Base-by-base conservation (phyloP, 2,797 vertebrate genomes). In the Pseudomugil gertrudae region DNA sequence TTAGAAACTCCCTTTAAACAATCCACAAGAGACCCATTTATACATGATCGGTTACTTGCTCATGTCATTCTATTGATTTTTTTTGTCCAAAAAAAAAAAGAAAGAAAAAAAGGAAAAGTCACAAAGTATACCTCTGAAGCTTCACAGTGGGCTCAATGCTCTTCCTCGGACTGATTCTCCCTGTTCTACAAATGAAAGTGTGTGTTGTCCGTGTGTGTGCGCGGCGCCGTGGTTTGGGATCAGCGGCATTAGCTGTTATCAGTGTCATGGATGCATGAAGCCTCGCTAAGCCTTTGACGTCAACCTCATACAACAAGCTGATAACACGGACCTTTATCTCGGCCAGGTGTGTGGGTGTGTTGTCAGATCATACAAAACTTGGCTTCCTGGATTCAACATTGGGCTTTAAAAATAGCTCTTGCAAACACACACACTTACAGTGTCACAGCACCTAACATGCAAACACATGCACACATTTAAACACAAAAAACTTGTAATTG, bases 211-310 rank as follows among this genome's bases (percentile, higher is more conserved):
- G 40, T 57, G 63, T 17, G 38, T 78, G 57, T 56, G 40, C 58
- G 38, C 62, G 74, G 50, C 14, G 29, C 65, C 69, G 63, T 33
- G 76, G 73, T 81, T 80, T 58, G 70, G 64, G 57, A 74, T 85
- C 66, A 69, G 66, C 63, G 71, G 63, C 67, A 13, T 67, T 78
- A 38, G 73, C 67, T 79, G 73, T 88, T 92, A 90, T 92, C 90
- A 59, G 75, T 69, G 71, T 69, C 78, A 83, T 76, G 78, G 72
- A 76, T 85, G 79, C 69, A 48, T 55, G 75, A 69, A 74, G 80
- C 74, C 73, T 50, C 61, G 82, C 78, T 74, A 63, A 86, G 83
- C 63, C 76, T 72, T 86, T 93, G 89, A 91, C 90, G 90, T 93
- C 89, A 92, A 54, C 70, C 17, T 50, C 32, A 19, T 58, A 80